Percentiles rank a stretch among this genome's conserved stretches.
Conservation (phyloP, 2,888 invertebrate species). For the Aromia moschata region DNA sequence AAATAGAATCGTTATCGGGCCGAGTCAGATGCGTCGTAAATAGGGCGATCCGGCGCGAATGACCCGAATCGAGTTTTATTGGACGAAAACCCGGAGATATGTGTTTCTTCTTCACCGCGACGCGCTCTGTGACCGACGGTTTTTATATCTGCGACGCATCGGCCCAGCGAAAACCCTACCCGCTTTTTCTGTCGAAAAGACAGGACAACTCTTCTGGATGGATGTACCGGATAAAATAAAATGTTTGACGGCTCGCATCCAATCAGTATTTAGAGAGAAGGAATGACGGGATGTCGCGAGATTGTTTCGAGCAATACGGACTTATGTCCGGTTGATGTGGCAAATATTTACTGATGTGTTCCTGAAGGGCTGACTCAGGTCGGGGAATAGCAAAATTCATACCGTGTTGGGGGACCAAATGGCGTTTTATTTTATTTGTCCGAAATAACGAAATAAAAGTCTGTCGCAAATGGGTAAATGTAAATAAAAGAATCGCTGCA, state of each 20-base stretch:
- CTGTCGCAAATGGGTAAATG: too few relatives aligned
- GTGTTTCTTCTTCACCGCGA: slow-evolving; percentile 56
- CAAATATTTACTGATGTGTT: slow-evolving; percentile 54
- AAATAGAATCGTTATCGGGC: slow-evolving; percentile 60
- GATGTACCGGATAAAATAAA: slow-evolving; percentile 55
- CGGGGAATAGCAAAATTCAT: slow-evolving; percentile 11
- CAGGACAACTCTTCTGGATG: slow-evolving; percentile 45
- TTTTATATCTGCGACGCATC: slow-evolving; percentile 53
- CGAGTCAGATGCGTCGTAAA: slow-evolving; percentile 58
- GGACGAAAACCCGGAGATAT: slow-evolving; percentile 71
- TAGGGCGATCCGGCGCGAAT: slow-evolving; percentile 58
- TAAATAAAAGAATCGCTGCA: too few relatives aligned
- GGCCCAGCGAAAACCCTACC: slow-evolving; percentile 16
- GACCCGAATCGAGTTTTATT: slow-evolving; percentile 69
- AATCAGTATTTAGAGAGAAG: slow-evolving; percentile 62
- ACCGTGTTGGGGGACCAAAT: background rate
- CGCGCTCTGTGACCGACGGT: slow-evolving; percentile 57
- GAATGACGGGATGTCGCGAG: slow-evolving; percentile 54
- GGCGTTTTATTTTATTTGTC: background rate
- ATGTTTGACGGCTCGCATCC: slow-evolving; percentile 61
- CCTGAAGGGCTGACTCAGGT: slow-evolving; percentile 35
- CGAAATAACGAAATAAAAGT: background rate
- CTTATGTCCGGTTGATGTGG: slow-evolving; percentile 51
- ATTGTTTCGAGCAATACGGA: slow-evolving; percentile 53
- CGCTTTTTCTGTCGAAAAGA: background rate